Percentiles rank a stretch among this genome's conserved stretches.
Conservation (phyloP, 2,113 vertebrate species). For the Atractosteus spatula region DNA sequence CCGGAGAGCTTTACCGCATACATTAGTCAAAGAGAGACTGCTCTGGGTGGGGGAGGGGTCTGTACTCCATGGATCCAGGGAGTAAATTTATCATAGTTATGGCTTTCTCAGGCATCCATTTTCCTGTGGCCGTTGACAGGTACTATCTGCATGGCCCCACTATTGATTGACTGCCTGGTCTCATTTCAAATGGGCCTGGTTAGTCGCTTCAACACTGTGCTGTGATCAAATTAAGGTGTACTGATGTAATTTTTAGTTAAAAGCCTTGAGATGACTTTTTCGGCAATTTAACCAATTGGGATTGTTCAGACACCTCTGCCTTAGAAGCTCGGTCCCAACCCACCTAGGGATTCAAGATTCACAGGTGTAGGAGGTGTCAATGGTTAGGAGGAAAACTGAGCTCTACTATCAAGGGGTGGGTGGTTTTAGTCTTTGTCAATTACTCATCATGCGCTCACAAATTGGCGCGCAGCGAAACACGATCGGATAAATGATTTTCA, state of each 20-base stretch:
- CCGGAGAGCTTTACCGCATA: conserved; percentile 92
- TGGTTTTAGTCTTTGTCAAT: no score
- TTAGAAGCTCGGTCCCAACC: conserved; percentile 7
- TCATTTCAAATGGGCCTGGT: conserved; percentile 43
- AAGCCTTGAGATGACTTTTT: conserved; percentile 18
- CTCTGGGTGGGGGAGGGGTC: conserved; percentile 31
- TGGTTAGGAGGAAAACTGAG: no score
- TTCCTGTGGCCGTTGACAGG: conserved; percentile 85
- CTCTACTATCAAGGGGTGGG: no score
- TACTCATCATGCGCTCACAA: no score
- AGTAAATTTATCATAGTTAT: conserved; percentile 97
- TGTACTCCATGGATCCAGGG: conserved; percentile 45
- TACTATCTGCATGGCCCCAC: conserved; percentile 71
- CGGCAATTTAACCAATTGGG: conserved; percentile 4
- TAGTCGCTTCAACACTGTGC: conserved; percentile 24
- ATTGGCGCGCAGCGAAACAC: no score
- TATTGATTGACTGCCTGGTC: conserved; percentile 79
- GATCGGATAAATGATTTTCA: no score
- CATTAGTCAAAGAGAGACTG: conserved; percentile 85
- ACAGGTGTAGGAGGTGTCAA: no score
- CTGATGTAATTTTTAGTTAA: conserved; percentile 36
- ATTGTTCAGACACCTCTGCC: no score
- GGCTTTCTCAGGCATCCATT: conserved; percentile 92
- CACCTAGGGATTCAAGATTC: no score
- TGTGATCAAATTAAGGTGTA: conserved; percentile 35